Evolutionary conservation across 2,797 vertebrate genomes (phyloP).

Genomic region (Hozukius guyotensis): DNA sequence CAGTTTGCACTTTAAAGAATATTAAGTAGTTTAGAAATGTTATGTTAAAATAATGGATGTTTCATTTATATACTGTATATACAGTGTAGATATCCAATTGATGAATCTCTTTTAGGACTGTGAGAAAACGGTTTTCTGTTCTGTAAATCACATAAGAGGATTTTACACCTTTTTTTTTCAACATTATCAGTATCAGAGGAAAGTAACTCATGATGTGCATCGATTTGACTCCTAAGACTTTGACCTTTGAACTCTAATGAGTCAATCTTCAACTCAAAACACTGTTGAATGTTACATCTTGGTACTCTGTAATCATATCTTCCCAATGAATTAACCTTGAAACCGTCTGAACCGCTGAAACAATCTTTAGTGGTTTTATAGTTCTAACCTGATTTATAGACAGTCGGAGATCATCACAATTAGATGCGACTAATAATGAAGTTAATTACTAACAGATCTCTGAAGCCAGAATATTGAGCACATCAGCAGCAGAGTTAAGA

Average conservation of each 20-base stretch:
- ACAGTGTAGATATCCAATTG: neutral
- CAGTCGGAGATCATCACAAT: neutral
- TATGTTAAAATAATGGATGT: neutral
- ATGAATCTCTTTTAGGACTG: neutral
- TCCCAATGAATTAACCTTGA: neutral
- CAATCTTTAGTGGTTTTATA: slow-evolving; percentile 3
- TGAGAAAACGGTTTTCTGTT: neutral
- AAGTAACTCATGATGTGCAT: neutral
- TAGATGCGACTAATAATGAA: neutral
- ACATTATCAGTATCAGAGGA: neutral
- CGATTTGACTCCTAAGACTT: neutral
- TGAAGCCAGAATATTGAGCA: neutral
- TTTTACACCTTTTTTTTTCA: neutral
- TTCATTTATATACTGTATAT: neutral
- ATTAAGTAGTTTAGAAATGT: neutral
- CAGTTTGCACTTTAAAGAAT: neutral
- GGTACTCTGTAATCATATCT: neutral
- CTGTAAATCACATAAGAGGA: neutral
- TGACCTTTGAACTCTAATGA: neutral
- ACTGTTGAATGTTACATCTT: neutral
- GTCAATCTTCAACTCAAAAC: neutral
- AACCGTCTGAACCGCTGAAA: neutral
- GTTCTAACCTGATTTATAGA: slow-evolving; percentile 9
- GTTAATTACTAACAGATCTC: neutral
- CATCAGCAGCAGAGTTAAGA: slow-evolving; percentile 34